Conservation (phyloP, 2,888 invertebrate genomes). For the Dascillus cervinus region DNA sequence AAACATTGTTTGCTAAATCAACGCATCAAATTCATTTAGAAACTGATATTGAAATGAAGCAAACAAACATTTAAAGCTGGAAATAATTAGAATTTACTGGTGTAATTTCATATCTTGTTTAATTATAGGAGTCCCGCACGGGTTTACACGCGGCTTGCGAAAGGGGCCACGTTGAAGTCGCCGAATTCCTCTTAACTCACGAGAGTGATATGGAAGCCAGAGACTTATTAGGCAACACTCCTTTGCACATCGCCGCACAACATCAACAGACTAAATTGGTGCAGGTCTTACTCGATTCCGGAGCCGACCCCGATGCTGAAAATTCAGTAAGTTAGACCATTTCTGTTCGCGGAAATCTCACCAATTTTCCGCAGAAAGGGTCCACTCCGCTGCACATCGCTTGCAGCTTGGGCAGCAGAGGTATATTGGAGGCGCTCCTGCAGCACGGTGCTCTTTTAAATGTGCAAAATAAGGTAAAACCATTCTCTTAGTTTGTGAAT, state of each 20-base stretch:
- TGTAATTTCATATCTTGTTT: not conserved
- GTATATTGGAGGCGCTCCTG: constrained; percentile 59
- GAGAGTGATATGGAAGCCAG: constrained; percentile 61
- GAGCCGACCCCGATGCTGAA: constrained; percentile 54
- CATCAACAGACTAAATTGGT: constrained; percentile 68
- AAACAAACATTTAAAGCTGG: too few relatives aligned
- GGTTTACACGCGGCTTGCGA: constrained; percentile 66
- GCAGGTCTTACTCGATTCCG: constrained; percentile 58
- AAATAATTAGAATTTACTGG: too few relatives aligned
- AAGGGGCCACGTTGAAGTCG: constrained; percentile 56
- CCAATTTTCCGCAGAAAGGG: constrained; percentile 49
- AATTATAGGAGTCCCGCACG: constrained; percentile 50
- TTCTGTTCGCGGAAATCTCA: not conserved
- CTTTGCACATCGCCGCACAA: constrained; percentile 69
- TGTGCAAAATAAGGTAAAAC: constrained; percentile 56
- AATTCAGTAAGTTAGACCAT: constrained; percentile 37
- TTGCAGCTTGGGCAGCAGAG: constrained; percentile 60
- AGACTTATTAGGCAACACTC: constrained; percentile 64
- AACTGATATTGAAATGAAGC: too few relatives aligned
- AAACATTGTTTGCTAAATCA: too few relatives aligned
- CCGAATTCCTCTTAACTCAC: constrained; percentile 48
- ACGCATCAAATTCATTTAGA: too few relatives aligned
- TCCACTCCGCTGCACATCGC: constrained; percentile 63
- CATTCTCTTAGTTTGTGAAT: too few relatives aligned
- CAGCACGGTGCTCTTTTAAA: constrained; percentile 57